Percentiles rank a stretch among this genome's conserved stretches.
Evolutionary conservation across 2,113 vertebrate species (phyloP).

Genomic region (Copsychus sechellarum): DNA sequence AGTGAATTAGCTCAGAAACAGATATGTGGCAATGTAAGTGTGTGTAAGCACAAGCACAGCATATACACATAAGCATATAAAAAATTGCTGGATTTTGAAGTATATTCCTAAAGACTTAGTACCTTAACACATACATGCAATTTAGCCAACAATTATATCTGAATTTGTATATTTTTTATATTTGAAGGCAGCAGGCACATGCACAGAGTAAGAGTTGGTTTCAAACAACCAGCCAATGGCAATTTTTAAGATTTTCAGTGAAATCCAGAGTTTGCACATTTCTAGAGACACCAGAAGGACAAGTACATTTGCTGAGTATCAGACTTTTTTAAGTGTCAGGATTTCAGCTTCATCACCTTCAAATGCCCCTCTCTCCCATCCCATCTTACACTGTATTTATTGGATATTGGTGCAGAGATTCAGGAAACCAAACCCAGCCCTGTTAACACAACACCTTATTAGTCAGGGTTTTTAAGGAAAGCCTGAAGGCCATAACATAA

Average conservation of each 20-base stretch:
- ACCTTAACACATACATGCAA: rapidly evolving
- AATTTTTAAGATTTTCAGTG: background rate
- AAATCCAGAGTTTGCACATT: rapidly evolving
- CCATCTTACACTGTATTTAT: background rate
- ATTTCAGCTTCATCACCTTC: background rate
- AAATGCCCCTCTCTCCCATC: no score
- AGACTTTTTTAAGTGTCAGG: background rate
- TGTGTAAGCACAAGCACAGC: rapidly evolving
- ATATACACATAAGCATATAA: rapidly evolving
- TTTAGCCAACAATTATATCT: background rate
- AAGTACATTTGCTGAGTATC: background rate
- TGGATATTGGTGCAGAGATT: rapidly evolving
- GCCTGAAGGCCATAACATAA: rapidly evolving
- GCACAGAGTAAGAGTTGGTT: background rate
- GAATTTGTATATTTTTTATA: background rate
- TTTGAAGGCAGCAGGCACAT: background rate
- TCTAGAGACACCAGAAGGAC: background rate
- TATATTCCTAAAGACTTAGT: background rate
- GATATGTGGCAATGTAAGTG: rapidly evolving
- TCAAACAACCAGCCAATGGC: rapidly evolving
- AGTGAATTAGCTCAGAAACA: background rate
- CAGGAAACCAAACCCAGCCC: background rate
- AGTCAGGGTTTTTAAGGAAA: background rate
- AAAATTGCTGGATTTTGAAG: background rate
- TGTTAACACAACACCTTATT: rapidly evolving